Percentiles rank a stretch among this genome's conserved stretches.
These are phyloP conservation scores for Hetaerina titia DNA, from an alignment of 2,888 invertebrate genomes.

Conservation along the genomic window DNA sequence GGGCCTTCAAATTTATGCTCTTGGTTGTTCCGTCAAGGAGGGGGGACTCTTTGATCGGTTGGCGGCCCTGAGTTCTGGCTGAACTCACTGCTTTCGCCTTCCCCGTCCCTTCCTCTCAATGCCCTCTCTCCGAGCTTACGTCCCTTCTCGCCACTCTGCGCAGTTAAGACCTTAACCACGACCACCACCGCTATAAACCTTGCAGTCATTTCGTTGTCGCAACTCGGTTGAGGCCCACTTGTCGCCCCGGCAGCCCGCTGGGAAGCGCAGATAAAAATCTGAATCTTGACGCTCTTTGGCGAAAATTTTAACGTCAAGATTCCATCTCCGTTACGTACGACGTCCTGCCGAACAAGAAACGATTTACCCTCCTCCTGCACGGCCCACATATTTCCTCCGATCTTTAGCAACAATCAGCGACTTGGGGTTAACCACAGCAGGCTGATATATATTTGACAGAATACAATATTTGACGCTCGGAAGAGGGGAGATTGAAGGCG, in stretches of 20 bases:
- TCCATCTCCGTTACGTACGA: conserved; percentile 5
- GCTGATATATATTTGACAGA: too few relatives aligned
- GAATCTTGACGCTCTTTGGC: not conserved
- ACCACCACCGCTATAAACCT: not conserved
- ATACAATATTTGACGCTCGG: too few relatives aligned
- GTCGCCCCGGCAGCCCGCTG: conserved; percentile 33
- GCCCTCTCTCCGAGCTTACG: not conserved
- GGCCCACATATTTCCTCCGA: too few relatives aligned
- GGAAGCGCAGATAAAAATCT: conserved; percentile 41
- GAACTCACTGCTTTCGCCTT: not conserved
- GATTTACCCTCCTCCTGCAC: not conserved
- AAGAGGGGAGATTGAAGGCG: too few relatives aligned
- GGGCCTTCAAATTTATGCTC: not conserved
- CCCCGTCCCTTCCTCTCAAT: not conserved
- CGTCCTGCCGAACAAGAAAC: not conserved
- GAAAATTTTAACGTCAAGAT: conserved; percentile 36
- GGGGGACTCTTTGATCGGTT: not conserved
- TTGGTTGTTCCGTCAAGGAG: not conserved
- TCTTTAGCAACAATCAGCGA: too few relatives aligned
- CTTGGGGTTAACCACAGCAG: too few relatives aligned
- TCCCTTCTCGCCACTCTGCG: too few relatives aligned
- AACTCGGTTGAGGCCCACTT: conserved; percentile 36
- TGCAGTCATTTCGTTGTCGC: conserved; percentile 33
- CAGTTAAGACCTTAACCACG: conserved; percentile 29
- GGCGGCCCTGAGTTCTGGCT: not conserved